Percentiles rank a stretch among this genome's conserved stretches.
These are phyloP conservation scores for Sarcophilus harrisii DNA, from an alignment of 2,797 vertebrate species.

Conservation along the genomic window DNA sequence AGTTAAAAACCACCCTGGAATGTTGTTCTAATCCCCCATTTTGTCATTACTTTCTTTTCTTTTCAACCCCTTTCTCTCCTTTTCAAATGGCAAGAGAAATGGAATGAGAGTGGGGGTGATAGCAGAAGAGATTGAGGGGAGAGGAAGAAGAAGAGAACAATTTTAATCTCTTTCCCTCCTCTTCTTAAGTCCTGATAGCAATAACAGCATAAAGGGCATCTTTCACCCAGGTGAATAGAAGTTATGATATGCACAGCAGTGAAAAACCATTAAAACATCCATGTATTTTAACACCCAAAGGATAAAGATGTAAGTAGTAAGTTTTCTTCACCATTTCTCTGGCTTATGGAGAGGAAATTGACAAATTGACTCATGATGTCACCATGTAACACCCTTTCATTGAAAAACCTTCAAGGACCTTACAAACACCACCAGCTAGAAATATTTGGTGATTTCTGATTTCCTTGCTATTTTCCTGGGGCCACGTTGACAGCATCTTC, in stretches of 20 bases:
- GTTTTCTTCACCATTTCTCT: background rate
- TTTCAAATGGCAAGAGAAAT: background rate
- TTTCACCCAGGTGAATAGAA: constrained; percentile 35
- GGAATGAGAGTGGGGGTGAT: background rate
- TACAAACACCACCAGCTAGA: background rate
- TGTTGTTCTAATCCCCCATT: background rate
- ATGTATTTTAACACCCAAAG: constrained; percentile 25
- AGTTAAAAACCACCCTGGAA: background rate
- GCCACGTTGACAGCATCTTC: constrained; percentile 27
- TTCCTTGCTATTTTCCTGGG: constrained; percentile 19
- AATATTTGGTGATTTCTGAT: constrained; percentile 19
- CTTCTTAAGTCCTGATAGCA: constrained; percentile 12
- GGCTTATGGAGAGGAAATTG: constrained; percentile 22
- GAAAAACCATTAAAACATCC: constrained; percentile 32
- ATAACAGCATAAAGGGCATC: constrained; percentile 40
- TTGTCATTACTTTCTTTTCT: background rate
- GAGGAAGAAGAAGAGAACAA: background rate
- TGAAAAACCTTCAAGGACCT: background rate
- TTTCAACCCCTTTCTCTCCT: background rate
- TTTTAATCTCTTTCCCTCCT: background rate
- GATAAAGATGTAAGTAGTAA: constrained; percentile 11
- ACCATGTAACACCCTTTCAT: constrained; percentile 25
- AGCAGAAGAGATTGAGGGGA: background rate
- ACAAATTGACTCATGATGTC: background rate
- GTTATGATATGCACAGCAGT: background rate